These are phyloP conservation scores for Coenonympha arcania DNA, from an alignment of 2,888 invertebrate species.

Conservation along the genomic window DNA sequence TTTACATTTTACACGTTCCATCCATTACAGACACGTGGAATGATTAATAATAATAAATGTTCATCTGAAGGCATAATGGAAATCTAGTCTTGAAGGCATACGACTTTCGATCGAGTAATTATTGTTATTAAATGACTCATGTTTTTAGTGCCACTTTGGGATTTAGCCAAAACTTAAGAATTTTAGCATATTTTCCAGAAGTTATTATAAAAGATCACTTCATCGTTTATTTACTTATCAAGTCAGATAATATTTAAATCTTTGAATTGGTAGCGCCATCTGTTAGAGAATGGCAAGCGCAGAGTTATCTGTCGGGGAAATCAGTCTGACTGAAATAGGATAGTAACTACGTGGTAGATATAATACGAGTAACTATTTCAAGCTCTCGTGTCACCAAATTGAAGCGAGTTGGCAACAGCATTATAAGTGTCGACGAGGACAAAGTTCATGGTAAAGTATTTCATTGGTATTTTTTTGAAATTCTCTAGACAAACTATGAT, in stretches of 20 bases:
- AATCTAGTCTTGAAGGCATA: background rate
- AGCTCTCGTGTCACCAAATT: constrained; percentile 49
- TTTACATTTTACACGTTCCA: constrained; percentile 8
- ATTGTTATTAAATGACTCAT: background rate
- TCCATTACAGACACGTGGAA: constrained; percentile 8
- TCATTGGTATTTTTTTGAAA: background rate
- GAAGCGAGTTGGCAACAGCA: constrained; percentile 58
- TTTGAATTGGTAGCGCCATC: constrained; percentile 46
- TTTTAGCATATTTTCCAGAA: background rate
- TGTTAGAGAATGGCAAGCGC: constrained; percentile 48
- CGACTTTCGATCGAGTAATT: background rate
- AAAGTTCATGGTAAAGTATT: constrained; percentile 50
- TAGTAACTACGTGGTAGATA: too few species aligned
- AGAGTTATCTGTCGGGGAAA: constrained; percentile 24
- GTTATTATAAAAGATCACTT: background rate
- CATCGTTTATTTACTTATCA: background rate
- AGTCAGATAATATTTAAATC: background rate
- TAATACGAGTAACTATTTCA: constrained; percentile 47
- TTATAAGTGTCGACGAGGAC: constrained; percentile 44
- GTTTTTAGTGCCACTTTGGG: background rate
- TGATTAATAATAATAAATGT: constrained; percentile 1
- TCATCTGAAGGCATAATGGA: background rate
- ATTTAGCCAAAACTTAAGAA: background rate
- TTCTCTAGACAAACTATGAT: background rate
- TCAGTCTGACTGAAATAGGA: constrained; percentile 20